phyloP scores from a whole-genome alignment of 2,888 invertebrate species.

The Cetonia aurata region DNA sequence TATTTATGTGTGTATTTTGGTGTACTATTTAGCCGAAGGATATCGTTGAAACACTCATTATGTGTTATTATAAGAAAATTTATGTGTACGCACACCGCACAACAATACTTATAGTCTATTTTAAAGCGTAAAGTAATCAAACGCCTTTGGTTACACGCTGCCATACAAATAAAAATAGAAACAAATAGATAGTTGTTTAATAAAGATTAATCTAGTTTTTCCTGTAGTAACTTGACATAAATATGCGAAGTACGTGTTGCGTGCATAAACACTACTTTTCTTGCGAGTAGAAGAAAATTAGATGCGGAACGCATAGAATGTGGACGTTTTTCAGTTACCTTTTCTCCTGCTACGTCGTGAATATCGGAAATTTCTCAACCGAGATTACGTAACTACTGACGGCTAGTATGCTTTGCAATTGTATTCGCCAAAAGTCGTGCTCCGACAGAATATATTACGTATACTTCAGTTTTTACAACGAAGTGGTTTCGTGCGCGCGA shows the following conservation, averaged over 20 bases:
- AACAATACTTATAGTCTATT: too few species aligned
- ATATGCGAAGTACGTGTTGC: constrained; percentile 36
- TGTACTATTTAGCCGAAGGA: too few species aligned
- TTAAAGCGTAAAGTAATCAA: too few species aligned
- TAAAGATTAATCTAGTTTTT: constrained; percentile 39
- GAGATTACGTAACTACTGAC: constrained; percentile 24
- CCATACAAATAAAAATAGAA: constrained; percentile 6
- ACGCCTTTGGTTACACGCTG: too few species aligned
- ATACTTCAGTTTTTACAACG: constrained; percentile 4
- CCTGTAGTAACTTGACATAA: constrained; percentile 29
- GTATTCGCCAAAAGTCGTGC: constrained; percentile 37
- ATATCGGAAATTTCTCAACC: constrained; percentile 41
- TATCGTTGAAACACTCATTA: too few species aligned
- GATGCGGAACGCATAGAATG: constrained; percentile 33
- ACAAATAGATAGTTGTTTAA: constrained; percentile 23
- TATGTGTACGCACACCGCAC: too few species aligned
- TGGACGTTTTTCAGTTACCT: constrained; percentile 31
- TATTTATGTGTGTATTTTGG: too few species aligned
- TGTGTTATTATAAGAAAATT: too few species aligned
- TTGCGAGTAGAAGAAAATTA: constrained; percentile 36
- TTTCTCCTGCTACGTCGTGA: constrained; percentile 37
- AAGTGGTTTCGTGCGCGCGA: constrained; percentile 1
- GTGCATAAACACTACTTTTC: constrained; percentile 34
- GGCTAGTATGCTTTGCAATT: constrained; percentile 28
- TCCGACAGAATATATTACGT: constrained; percentile 25